These are phyloP conservation scores for Bombus turneri DNA, from an alignment of 1,140 invertebrate species.

Conservation along the genomic window DNA sequence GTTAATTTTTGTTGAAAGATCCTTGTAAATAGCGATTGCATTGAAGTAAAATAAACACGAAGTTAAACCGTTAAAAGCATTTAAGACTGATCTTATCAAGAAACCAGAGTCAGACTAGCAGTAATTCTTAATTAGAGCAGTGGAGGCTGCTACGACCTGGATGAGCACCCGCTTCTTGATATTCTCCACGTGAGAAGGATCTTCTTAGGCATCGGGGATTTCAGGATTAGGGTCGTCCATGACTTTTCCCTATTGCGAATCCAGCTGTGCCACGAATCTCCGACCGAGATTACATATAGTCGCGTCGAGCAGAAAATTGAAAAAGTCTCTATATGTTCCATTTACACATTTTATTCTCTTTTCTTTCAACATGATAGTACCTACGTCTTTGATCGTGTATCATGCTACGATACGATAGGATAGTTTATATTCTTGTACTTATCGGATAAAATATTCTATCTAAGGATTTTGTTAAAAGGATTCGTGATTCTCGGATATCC, in stretches of 20 bases:
- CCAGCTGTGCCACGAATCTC: slow-evolving; percentile 39
- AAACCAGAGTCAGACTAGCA: background rate
- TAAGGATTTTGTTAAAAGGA: background rate
- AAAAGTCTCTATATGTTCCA: slow-evolving; percentile 31
- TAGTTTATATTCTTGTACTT: background rate
- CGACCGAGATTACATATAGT: slow-evolving; percentile 42
- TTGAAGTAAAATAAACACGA: background rate
- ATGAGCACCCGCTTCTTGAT: slow-evolving; percentile 48
- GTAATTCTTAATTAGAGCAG: slow-evolving; percentile 23
- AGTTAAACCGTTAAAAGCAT: background rate
- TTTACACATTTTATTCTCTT: background rate
- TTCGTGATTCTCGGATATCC: too few relatives aligned
- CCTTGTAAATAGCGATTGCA: too few relatives aligned
- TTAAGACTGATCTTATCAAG: background rate
- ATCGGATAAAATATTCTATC: background rate
- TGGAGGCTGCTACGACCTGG: background rate
- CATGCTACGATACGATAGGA: background rate
- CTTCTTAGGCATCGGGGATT: slow-evolving; percentile 55
- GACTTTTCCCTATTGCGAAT: slow-evolving; percentile 30
- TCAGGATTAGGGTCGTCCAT: slow-evolving; percentile 61
- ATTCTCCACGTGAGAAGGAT: slow-evolving; percentile 48
- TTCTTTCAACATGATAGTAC: background rate
- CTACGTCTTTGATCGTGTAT: background rate
- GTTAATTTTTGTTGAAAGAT: background rate
- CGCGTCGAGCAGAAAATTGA: slow-evolving; percentile 52